phyloP scores from a whole-genome alignment of 2,113 vertebrate genomes.

The Calyptomena viridis region DNA sequence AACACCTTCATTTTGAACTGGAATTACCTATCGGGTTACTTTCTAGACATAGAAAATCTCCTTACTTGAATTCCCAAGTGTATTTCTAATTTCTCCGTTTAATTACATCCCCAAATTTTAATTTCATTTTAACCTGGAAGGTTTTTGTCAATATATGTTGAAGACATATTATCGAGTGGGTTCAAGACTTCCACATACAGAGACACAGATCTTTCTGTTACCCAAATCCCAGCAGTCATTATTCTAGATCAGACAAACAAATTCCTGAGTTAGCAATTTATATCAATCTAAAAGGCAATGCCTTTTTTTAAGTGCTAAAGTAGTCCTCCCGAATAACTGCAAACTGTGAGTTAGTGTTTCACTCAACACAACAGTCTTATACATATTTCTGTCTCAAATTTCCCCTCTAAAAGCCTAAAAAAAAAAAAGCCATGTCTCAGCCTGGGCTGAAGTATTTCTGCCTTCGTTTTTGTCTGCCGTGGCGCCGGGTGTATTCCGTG shows the following conservation, averaged over 20 bases:
- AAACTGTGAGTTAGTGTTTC: constrained; percentile 43
- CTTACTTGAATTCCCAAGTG: background rate
- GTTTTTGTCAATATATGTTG: background rate
- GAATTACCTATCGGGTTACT: constrained; percentile 35
- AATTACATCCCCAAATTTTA: constrained; percentile 7
- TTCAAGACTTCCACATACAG: background rate
- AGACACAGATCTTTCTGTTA: constrained; percentile 28
- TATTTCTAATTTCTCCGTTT: constrained; percentile 31
- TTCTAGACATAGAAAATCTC: background rate
- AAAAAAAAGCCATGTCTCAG: background rate
- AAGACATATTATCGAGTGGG: background rate
- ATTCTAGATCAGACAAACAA: background rate
- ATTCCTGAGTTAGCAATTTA: background rate
- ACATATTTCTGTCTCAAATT: constrained; percentile 12
- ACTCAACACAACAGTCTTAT: background rate
- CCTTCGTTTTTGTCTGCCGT: background rate
- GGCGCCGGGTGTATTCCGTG: background rate
- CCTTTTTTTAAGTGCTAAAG: background rate
- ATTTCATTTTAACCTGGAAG: constrained; percentile 1
- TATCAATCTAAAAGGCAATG: background rate
- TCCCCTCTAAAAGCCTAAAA: background rate
- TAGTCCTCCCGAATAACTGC: background rate
- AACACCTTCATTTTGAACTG: constrained; percentile 29
- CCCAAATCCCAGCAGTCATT: background rate
- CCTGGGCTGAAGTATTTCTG: background rate